Evolutionary conservation across 64 coral and sea anemone species (phyloP).

Genomic region (Pachyseris speciosa): DNA sequence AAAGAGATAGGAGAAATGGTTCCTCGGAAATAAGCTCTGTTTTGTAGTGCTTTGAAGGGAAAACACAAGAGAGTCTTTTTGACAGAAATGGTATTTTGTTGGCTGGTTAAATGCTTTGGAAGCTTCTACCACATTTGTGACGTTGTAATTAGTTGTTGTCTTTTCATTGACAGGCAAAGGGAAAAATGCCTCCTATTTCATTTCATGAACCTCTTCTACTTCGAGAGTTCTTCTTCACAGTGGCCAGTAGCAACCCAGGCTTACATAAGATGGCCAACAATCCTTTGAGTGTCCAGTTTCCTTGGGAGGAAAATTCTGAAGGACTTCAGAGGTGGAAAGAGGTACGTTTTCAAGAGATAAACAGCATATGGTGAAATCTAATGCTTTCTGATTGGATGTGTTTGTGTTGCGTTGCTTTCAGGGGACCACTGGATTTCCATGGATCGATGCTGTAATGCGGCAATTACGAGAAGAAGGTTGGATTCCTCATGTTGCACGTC

Average conservation of each 20-base stretch:
- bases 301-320: constrained; percentile 41
- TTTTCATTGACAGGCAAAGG: too few species aligned
- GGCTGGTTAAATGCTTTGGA: too few species aligned
- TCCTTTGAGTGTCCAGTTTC: constrained; percentile 30
- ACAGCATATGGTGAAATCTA: neutral
- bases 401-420: neutral
- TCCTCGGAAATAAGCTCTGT: too few species aligned
- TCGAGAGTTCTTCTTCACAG: constrained; percentile 38
- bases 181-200: constrained; percentile 1
- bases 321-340: constrained; percentile 19
- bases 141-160: too few species aligned
- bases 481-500: constrained; percentile 86
- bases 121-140: too few species aligned
- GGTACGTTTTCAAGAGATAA: neutral
- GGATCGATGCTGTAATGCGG: constrained; percentile 93
- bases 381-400: neutral
- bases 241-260: constrained; percentile 13
- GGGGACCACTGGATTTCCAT: constrained; percentile 90
- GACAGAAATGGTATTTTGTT: too few species aligned
- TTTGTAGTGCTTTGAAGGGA: too few species aligned
- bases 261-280: constrained; percentile 57
- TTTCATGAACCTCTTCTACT: constrained; percentile 1
- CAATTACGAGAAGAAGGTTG: constrained; percentile 85
- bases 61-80: too few species aligned
- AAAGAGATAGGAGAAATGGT: too few species aligned